A percentile compares a stretch with the other conserved stretches of the same genome.
phyloP scores from a whole-genome alignment of 2,797 vertebrate genomes.

The Monodelphis domestica region DNA sequence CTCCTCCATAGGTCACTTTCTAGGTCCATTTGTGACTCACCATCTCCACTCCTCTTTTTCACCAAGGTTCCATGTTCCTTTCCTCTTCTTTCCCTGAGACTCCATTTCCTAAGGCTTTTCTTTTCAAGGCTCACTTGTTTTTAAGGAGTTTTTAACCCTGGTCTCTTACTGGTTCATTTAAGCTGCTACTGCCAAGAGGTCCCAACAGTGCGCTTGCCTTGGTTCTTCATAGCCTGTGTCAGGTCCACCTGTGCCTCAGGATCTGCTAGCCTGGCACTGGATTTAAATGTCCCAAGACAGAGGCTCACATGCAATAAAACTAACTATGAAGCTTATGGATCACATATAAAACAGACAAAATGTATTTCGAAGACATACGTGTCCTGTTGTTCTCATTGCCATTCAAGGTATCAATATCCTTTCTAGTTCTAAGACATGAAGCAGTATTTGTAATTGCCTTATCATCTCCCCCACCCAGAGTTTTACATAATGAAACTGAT shows the following conservation, averaged over 20 bases:
- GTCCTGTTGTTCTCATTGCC: neutral
- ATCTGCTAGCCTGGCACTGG: neutral
- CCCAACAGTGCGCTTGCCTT: neutral
- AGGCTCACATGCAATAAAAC: neutral
- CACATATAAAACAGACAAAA: neutral
- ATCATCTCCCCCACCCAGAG: neutral
- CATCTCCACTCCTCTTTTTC: neutral
- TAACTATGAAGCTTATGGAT: neutral
- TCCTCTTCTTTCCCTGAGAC: neutral
- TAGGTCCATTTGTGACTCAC: neutral
- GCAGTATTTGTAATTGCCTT: neutral
- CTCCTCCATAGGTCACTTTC: neutral
- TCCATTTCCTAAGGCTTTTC: neutral
- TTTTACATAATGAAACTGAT: neutral
- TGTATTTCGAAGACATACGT: neutral
- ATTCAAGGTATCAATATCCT: neutral
- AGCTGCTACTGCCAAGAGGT: neutral
- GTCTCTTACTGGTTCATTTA: neutral
- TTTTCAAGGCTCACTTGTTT: neutral
- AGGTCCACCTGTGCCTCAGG: neutral
- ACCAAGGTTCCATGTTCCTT: neutral
- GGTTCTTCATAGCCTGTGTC: neutral
- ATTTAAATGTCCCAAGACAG: neutral
- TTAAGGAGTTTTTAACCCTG: neutral
- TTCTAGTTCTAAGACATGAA: neutral